Base-by-base conservation (phyloP, 2,113 vertebrate species). In the Coryphaenoides rupestris region DNA sequence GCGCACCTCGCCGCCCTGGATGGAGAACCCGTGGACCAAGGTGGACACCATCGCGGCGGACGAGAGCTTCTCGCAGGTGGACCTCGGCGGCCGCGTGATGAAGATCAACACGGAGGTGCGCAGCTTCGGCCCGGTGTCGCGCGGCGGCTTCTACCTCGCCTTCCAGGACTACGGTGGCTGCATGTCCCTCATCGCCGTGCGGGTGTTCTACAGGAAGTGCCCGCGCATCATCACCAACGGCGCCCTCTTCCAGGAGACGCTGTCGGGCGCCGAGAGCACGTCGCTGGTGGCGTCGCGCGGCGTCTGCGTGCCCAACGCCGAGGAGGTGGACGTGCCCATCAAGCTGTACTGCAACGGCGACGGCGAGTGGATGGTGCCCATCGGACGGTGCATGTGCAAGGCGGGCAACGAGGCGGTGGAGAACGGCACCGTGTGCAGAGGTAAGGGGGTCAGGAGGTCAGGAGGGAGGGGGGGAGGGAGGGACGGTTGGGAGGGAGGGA, bases 81-180 rank as follows among this genome's bases (percentile, higher is more conserved):
- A 99, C 80, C 83, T 98, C 0, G 96, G 96, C 0, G 97, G 96
- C 4, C 89, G 95, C 0, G 96, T 98, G 81, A 98, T 99, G 96
- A 99, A 98, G 73, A 99, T 98, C 66, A 98, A 99, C 91, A 99
- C 96, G 0, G 97, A 99, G 80, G 92, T 98, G 46, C 92, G 97
- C 26, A 98, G 97, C 55, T 99, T 99, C 0, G 96, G 97, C 0
- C 97, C 96, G 0, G 95, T 99, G 59, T 98, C 97, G 12, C 92
- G 92, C 68, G 94, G 85, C 0, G 97, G 97, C 54, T 98, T 99
- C 87, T 99, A 98, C 82, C 82, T 99, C 86, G 97, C 96, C 59
- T 99, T 99, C 86, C 97, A 99, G 90, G 97, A 99, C 90, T 99
- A 99, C 0, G 97, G 97, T 0, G 95, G 96, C 80, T 99, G 97